These are phyloP conservation scores for Dolichopus griseipennis DNA, from an alignment of 2,888 invertebrate genomes.

Conservation along the genomic window DNA sequence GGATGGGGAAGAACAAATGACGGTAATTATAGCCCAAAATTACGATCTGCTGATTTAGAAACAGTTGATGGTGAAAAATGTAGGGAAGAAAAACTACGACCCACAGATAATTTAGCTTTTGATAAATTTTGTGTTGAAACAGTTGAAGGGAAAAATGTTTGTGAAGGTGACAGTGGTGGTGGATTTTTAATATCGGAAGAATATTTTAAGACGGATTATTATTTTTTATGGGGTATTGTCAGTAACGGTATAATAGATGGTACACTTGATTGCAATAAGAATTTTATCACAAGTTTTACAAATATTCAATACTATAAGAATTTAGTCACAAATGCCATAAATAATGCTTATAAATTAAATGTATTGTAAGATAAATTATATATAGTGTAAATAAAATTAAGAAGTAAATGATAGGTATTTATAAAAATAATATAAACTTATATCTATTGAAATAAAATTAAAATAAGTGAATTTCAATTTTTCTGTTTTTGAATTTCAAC, in stretches of 20 bases:
- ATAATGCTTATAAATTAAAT: too few species aligned
- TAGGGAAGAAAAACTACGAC: conserved; percentile 16
- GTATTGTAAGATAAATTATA: too few species aligned
- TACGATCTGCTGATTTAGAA: conserved; percentile 23
- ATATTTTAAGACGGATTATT: conserved; percentile 13
- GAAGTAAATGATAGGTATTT: too few species aligned
- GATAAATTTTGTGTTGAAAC: conserved; percentile 37
- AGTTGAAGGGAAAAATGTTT: conserved; percentile 22
- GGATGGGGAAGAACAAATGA: conserved; percentile 26
- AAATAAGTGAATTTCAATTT: too few species aligned
- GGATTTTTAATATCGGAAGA: conserved; percentile 24
- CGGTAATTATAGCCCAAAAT: conserved; percentile 18
- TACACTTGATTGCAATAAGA: neutral
- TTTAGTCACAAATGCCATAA: too few species aligned
- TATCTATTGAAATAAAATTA: too few species aligned
- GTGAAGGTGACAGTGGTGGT: conserved; percentile 33
- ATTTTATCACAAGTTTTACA: neutral
- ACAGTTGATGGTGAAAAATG: conserved; percentile 25
- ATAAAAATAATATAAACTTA: too few species aligned
- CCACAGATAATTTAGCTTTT: conserved; percentile 23
- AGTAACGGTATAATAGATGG: conserved; percentile 22
- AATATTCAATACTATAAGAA: neutral
- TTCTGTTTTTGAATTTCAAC: too few species aligned
- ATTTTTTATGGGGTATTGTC: conserved; percentile 29
- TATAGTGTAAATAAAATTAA: too few species aligned